phyloP scores from a whole-genome alignment of 2,113 vertebrate genomes.

The Archocentrus centrarchus region DNA sequence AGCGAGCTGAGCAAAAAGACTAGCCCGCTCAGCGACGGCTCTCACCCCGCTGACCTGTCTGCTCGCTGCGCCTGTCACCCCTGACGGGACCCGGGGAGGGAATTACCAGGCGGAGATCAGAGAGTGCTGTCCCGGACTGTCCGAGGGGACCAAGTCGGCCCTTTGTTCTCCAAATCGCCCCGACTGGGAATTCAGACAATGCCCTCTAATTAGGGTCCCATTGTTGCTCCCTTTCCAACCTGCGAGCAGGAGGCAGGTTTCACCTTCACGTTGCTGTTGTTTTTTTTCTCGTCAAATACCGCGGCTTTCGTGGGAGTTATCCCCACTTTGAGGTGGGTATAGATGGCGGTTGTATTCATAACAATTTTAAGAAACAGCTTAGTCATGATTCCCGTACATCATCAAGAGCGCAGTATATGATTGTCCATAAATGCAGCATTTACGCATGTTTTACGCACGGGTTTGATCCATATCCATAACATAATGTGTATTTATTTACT shows the following conservation, averaged over 20 bases:
- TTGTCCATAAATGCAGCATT: not conserved
- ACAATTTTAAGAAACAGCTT: not conserved
- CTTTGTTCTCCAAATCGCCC: slow-evolving; percentile 65
- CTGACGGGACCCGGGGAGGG: slow-evolving; percentile 53
- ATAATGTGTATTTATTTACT: not conserved
- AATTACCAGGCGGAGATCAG: slow-evolving; percentile 60
- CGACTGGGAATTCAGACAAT: slow-evolving; percentile 65
- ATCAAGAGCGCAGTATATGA: not conserved
- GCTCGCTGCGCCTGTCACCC: slow-evolving; percentile 38
- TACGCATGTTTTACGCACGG: not conserved
- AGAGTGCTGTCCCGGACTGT: slow-evolving; percentile 48
- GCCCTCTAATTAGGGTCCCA: slow-evolving; percentile 61
- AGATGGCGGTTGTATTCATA: not conserved
- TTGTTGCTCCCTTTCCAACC: slow-evolving; percentile 50
- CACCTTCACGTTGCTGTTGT: slow-evolving; percentile 30
- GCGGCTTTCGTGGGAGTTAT: slow-evolving; percentile 2
- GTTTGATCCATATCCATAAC: not conserved
- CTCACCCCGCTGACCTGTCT: slow-evolving; percentile 34
- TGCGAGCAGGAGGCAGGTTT: slow-evolving; percentile 41
- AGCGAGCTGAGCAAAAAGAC: not conserved
- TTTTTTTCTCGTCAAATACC: slow-evolving; percentile 15
- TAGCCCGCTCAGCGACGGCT: slow-evolving; percentile 1
- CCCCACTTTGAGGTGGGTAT: slow-evolving; percentile 47
- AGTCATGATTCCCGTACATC: not conserved
- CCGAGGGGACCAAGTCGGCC: slow-evolving; percentile 44